phyloP scores from a whole-genome alignment of 2,113 vertebrate genomes.

The Malurus elegans region DNA sequence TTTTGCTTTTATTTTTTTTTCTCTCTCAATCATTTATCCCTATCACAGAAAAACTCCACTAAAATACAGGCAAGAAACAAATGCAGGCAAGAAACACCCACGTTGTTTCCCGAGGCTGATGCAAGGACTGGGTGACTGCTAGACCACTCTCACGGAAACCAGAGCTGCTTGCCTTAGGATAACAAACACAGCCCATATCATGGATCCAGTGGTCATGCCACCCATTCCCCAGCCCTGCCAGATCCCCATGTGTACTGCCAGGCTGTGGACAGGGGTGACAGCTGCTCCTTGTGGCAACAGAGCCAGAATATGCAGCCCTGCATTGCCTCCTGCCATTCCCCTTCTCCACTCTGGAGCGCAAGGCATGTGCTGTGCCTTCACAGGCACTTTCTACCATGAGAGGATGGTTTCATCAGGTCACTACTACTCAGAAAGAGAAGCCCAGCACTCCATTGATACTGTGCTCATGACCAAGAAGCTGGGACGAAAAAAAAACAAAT shows the following conservation, averaged over 20 bases:
- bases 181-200: fast-evolving
- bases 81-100: not conserved
- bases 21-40: not conserved
- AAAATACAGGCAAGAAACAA: not conserved
- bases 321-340: not conserved
- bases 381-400: not conserved
- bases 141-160: not conserved
- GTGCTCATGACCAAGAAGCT: not conserved
- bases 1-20: not conserved
- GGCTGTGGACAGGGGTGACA: not conserved
- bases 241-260: fast-evolving
- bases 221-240: not conserved
- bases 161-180: not conserved
- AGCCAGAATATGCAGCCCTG: not conserved
- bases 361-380: fast-evolving
- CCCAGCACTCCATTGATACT: not conserved
- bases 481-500: not conserved
- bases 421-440: not conserved
- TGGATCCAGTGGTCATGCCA: fast-evolving
- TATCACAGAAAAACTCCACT: not conserved
- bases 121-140: not conserved
- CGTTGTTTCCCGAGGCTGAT: not conserved
- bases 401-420: not conserved
- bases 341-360: not conserved
- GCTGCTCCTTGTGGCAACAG: not conserved